Base-by-base conservation (phyloP, 2,113 vertebrate species). In the Amblyornis subalaris region DNA sequence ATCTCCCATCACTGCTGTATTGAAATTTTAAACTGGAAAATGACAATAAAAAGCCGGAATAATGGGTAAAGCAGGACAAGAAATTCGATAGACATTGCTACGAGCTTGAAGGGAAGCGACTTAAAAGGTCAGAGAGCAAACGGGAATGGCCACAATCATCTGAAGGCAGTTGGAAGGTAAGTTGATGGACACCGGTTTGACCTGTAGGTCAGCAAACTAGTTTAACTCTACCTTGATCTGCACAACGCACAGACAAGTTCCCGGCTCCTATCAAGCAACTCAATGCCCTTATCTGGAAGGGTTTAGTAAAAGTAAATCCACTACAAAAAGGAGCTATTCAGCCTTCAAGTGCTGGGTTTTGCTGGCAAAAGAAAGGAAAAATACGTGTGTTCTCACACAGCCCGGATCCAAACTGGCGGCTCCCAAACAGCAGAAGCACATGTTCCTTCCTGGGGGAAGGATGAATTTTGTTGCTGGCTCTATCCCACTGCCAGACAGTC, bases 201-300 rank as follows among this genome's bases (percentile, higher is more conserved):
- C 97, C 98, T 73, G 66, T 25, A 36, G 98, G 98, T 98, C 97
- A 98, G 89, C 92, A 95, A 88, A 88, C 95, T 95, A 96, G 89
- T 97, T 97, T 97, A 97, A 95, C 90, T 97, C 93, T 96, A 97
- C 97, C 97, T 97, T 97, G 96, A 97, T 97, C 96, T 97, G 95
- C 75, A 74, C 94, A 89, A 86, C 70, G 40, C 69, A 88, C 71
- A 90, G 94, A 93, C 90, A 91, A 95, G 92, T 88, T 95, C 94
- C 85, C 11, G 25, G 85, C 86, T 96, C 66, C 88, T 94, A 96
- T 95, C 94, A 96, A 93, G 88, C 86, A 92, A 94, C 91, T 96
- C 90, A 92, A 90, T 93, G 88, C 71, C 64, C 83, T 95, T 96
- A 87, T 93, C 92, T 90, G 75, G 67, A 94, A 73, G 74, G 89